Evolutionary conservation across 1,140 invertebrate genomes (phyloP).

Genomic region (silkworm (Bombyx mori)): ASM3026992v2 NC_085110.1:8244501-8245000

Average conservation of each 20-base stretch:
- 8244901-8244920: slow-evolving; percentile 56
- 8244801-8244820: slow-evolving; percentile 75
- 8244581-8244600: slow-evolving; percentile 45
- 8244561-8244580: too few species aligned
- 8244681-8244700: slow-evolving; percentile 74
- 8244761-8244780: slow-evolving; percentile 81
- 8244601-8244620: slow-evolving; percentile 79
- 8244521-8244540: too few species aligned
- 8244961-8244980: background rate
- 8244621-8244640: slow-evolving; percentile 68
- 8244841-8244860: slow-evolving; percentile 78
- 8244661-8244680: slow-evolving; percentile 73
- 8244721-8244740: slow-evolving; percentile 63
- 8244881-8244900: slow-evolving; percentile 66
- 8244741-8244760: slow-evolving; percentile 77
- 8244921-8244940: slow-evolving; percentile 19
- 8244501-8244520: background rate
- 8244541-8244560: too few species aligned
- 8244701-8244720: slow-evolving; percentile 65
- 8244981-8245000: background rate
- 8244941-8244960: slow-evolving; percentile 7
- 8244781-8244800: slow-evolving; percentile 77
- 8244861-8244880: slow-evolving; percentile 77
- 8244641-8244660: slow-evolving; percentile 75
- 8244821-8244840: slow-evolving; percentile 72